Conservation (phyloP, 2,113 vertebrate species). For the Dicaeum eximium region DNA sequence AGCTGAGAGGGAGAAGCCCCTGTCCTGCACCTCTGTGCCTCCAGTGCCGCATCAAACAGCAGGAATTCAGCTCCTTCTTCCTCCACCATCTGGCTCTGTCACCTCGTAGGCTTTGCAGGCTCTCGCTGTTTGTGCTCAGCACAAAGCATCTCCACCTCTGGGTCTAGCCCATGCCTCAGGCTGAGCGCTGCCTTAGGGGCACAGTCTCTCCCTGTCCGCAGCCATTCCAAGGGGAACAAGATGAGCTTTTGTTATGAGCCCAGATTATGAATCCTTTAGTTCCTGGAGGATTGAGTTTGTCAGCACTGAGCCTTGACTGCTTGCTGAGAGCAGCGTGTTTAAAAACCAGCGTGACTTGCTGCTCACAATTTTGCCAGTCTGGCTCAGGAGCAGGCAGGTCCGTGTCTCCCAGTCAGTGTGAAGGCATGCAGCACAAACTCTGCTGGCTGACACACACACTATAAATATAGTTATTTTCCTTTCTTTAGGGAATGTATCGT, state of each 20-base stretch:
- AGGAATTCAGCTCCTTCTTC: not conserved
- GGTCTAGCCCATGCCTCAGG: not conserved
- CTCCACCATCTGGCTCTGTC: not conserved
- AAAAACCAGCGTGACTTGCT: not conserved
- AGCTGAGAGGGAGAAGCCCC: not conserved
- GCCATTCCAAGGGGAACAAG: not conserved
- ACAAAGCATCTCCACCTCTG: not conserved
- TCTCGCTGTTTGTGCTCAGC: not conserved
- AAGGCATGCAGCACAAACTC: not conserved
- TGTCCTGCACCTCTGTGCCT: not conserved
- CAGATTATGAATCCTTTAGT: too few relatives aligned
- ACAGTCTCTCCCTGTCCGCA: not conserved
- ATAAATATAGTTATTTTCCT: slow-evolving; percentile 52
- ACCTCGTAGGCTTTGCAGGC: not conserved
- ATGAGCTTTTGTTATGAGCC: not conserved
- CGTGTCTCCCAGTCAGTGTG: not conserved
- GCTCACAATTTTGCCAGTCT: not conserved
- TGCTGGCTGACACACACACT: not conserved
- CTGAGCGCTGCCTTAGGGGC: not conserved
- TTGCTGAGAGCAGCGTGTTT: not conserved
- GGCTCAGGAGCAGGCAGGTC: not conserved
- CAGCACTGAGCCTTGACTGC: not conserved
- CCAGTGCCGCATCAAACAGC: not conserved
- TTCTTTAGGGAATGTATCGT: slow-evolving; percentile 26
- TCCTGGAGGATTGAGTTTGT: not conserved